phyloP scores from a whole-genome alignment of 2,797 vertebrate species.

The Novumbra hubbsi region DNA sequence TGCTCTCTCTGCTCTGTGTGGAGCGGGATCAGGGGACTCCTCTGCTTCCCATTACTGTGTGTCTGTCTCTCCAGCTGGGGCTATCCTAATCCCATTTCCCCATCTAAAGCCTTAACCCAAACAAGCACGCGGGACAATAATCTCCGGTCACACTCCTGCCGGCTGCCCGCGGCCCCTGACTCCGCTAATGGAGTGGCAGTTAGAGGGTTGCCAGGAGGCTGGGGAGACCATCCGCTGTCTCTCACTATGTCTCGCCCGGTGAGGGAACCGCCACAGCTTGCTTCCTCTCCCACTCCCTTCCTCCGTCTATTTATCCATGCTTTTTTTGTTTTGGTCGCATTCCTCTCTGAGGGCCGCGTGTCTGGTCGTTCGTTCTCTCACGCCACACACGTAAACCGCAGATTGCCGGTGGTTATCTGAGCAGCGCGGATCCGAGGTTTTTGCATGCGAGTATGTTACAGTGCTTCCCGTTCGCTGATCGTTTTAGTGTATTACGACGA shows the following conservation, averaged over 20 bases:
- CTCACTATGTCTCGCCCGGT: conserved; percentile 42
- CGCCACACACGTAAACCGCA: conserved; percentile 46
- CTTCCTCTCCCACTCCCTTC: conserved; percentile 37
- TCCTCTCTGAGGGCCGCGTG: conserved; percentile 11
- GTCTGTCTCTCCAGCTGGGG: conserved; percentile 71
- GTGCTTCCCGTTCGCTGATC: conserved; percentile 30
- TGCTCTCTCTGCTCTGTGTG: conserved; percentile 58
- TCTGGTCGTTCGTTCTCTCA: conserved; percentile 40
- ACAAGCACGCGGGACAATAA: conserved; percentile 77
- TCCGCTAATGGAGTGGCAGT: conserved; percentile 64
- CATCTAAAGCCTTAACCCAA: conserved; percentile 81
- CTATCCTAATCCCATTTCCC: conserved; percentile 79
- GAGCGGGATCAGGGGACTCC: conserved; percentile 68
- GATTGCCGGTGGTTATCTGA: conserved; percentile 21
- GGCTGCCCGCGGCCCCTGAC: conserved; percentile 60
- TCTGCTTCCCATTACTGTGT: conserved; percentile 75
- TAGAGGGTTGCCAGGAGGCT: conserved; percentile 1
- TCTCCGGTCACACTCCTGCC: conserved; percentile 74
- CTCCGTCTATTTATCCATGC: conserved; percentile 11
- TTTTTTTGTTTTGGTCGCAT: not conserved
- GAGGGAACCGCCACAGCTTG: conserved; percentile 45
- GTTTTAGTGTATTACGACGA: conserved; percentile 16
- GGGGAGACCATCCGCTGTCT: conserved; percentile 52
- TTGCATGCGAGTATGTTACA: conserved; percentile 48
- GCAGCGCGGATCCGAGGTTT: conserved; percentile 37